Evolutionary conservation across 2,888 invertebrate species (phyloP).

Genomic region (Tenodera sinensis): DNA sequence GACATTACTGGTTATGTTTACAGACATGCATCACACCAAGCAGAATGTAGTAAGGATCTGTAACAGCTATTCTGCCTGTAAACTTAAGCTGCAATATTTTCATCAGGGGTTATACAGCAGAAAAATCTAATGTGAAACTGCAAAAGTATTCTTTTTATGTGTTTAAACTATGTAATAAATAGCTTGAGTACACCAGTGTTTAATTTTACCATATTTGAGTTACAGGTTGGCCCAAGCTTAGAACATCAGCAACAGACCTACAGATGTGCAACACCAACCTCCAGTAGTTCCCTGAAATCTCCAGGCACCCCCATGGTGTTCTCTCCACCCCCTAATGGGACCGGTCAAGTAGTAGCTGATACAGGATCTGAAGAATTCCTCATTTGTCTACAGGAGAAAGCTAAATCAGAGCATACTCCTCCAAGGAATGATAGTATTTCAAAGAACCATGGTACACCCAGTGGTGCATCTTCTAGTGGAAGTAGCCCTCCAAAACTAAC

Average conservation of each 20-base stretch:
- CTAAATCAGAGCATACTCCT: background rate
- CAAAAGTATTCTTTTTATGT: too few relatives aligned
- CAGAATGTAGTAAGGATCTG: too few relatives aligned
- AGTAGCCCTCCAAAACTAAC: constrained; percentile 50
- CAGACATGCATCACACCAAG: too few relatives aligned
- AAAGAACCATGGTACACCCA: background rate
- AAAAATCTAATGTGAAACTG: too few relatives aligned
- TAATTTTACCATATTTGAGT: background rate
- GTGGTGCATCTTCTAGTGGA: constrained; percentile 28
- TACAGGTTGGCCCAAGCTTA: constrained; percentile 35
- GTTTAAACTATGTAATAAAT: too few relatives aligned
- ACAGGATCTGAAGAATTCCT: background rate
- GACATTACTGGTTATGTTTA: too few relatives aligned
- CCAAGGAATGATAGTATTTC: background rate
- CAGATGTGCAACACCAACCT: constrained; percentile 27
- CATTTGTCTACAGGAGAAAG: background rate
- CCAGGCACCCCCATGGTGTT: constrained; percentile 28
- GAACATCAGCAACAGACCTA: constrained; percentile 30
- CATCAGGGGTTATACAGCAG: too few relatives aligned
- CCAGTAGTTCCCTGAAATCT: constrained; percentile 25
- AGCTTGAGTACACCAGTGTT: too few relatives aligned
- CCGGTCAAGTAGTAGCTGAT: background rate
- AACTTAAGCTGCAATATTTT: too few relatives aligned
- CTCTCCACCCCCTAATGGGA: constrained; percentile 20
- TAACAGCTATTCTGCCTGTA: too few relatives aligned